phyloP scores from a whole-genome alignment of 2,797 vertebrate genomes.

The Fistularia tabacaria region DNA sequence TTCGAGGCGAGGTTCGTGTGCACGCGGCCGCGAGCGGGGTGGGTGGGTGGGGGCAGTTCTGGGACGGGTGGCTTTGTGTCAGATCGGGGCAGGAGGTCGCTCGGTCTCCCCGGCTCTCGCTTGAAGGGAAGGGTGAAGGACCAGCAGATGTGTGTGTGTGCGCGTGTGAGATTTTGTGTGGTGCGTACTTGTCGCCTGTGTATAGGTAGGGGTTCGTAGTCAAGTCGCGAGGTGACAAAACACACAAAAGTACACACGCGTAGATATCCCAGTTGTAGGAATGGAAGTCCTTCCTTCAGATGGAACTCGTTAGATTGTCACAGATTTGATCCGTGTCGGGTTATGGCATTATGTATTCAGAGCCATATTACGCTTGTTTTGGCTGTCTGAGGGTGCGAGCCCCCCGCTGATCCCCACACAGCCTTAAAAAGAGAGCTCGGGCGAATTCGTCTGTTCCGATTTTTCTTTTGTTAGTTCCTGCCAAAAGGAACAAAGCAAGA shows the following conservation, averaged over 20 bases:
- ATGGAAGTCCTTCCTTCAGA: constrained; percentile 75
- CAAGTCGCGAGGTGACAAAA: constrained; percentile 58
- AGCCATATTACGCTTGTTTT: constrained; percentile 87
- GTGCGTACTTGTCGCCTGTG: constrained; percentile 72
- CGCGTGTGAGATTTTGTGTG: constrained; percentile 76
- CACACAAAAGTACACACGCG: constrained; percentile 42
- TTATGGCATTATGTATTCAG: constrained; percentile 95
- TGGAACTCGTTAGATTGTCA: constrained; percentile 86
- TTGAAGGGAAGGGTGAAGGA: constrained; percentile 76
- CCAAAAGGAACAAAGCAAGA: constrained; percentile 64
- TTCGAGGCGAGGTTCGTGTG: constrained; percentile 72
- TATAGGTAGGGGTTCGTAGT: constrained; percentile 68
- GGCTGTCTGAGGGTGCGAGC: constrained; percentile 77
- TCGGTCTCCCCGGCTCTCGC: constrained; percentile 82
- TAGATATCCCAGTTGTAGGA: constrained; percentile 51
- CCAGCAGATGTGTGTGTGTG: constrained; percentile 89
- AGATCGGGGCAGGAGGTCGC: constrained; percentile 92
- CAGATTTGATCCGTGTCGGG: constrained; percentile 94
- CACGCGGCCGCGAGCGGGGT: constrained; percentile 29
- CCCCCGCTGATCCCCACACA: constrained; percentile 81
- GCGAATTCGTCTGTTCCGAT: constrained; percentile 60
- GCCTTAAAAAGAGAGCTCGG: constrained; percentile 53
- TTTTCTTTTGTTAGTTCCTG: constrained; percentile 63
- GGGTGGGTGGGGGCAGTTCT: constrained; percentile 11
- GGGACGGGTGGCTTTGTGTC: constrained; percentile 66